These are phyloP conservation scores for Scyliorhinus canicula DNA, from an alignment of 2,797 vertebrate genomes.

Conservation along the genomic window DNA sequence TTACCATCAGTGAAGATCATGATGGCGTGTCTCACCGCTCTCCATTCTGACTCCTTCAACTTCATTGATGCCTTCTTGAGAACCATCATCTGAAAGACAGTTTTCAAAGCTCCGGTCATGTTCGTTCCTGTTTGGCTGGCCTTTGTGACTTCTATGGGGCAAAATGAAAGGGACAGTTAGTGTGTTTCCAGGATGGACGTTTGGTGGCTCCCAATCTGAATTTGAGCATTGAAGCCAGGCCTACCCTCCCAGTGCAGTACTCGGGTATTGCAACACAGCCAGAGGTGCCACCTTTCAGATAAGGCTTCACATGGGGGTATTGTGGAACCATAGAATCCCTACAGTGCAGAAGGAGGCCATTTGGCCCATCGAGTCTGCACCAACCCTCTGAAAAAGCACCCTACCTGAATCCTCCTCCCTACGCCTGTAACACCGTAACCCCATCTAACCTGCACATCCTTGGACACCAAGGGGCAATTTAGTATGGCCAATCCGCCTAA, in stretches of 20 bases:
- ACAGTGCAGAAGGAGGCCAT: too few species aligned
- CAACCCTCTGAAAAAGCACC: too few species aligned
- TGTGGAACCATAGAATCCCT: too few species aligned
- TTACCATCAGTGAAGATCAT: not conserved
- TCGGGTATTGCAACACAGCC: not conserved
- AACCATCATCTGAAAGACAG: not conserved
- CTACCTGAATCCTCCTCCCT: too few species aligned
- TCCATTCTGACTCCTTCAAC: not conserved
- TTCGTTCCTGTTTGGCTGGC: not conserved
- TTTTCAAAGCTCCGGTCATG: conserved; percentile 7
- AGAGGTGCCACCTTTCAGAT: not conserved
- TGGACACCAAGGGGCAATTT: too few species aligned
- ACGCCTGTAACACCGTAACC: too few species aligned
- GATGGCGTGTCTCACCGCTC: not conserved
- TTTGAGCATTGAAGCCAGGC: not conserved
- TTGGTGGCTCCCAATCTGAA: not conserved
- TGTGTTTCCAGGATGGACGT: not conserved
- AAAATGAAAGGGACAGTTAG: too few species aligned
- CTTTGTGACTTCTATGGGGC: not conserved
- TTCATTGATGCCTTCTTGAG: not conserved
- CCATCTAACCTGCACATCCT: too few species aligned
- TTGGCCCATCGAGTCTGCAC: too few species aligned
- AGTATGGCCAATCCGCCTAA: too few species aligned
- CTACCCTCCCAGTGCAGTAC: not conserved
- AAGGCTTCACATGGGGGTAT: not conserved